phyloP scores from a whole-genome alignment of 2,797 vertebrate species.

The Champsocephalus esox region DNA sequence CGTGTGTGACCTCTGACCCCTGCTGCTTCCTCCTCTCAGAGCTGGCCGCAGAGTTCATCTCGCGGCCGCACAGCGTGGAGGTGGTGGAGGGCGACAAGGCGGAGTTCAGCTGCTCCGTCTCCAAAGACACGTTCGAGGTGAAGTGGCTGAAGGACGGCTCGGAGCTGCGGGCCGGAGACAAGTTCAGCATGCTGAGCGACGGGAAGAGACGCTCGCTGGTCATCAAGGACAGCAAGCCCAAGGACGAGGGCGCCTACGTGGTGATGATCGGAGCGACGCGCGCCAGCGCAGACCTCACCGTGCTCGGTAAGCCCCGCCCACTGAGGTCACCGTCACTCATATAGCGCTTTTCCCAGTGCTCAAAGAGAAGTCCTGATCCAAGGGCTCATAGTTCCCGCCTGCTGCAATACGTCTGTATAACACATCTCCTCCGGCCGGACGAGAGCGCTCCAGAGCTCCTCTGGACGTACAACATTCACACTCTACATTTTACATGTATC shows the following conservation, averaged over 20 bases:
- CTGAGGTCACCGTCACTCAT: no score
- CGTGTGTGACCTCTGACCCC: no score
- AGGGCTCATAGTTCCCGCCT: no score
- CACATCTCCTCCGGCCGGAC: no score
- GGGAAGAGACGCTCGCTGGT: conserved; percentile 91
- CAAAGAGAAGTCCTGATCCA: no score
- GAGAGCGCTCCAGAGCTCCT: no score
- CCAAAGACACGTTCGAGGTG: conserved; percentile 92
- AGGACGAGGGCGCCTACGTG: conserved; percentile 90
- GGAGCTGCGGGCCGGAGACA: conserved; percentile 89
- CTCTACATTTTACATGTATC: no score
- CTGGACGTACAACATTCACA: no score
- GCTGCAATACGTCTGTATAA: no score
- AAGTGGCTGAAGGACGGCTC: conserved; percentile 89
- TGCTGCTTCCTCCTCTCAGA: conserved; percentile 80
- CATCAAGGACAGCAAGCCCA: conserved; percentile 86
- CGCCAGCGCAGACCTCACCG: conserved; percentile 90
- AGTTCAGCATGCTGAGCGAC: conserved; percentile 90
- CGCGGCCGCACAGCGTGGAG: conserved; percentile 91
- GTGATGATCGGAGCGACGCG: conserved; percentile 90
- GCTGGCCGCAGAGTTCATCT: conserved; percentile 96
- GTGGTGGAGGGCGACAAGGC: conserved; percentile 93
- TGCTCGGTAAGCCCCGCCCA: conserved; percentile 86
- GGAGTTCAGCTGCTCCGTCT: conserved; percentile 94
- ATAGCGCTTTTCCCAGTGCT: no score